Conservation (phyloP, 1,140 invertebrate genomes). For the Spodoptera litura region DNA sequence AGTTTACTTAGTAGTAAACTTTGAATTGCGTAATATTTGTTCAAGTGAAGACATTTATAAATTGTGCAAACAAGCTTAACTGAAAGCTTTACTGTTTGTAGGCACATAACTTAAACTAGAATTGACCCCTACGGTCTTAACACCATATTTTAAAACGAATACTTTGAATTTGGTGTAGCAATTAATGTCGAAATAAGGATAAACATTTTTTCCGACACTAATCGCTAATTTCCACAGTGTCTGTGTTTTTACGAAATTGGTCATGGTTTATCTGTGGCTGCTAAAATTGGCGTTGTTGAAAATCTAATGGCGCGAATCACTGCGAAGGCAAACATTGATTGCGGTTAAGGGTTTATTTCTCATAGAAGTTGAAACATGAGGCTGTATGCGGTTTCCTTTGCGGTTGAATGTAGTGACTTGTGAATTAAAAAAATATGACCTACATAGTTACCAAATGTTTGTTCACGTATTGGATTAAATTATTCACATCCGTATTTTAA, state of each 20-base stretch:
- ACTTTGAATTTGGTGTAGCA: neutral
- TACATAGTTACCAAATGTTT: neutral
- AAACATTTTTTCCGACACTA: constrained; percentile 15
- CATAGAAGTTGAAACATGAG: constrained; percentile 6
- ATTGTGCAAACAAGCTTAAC: neutral
- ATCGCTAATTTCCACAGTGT: constrained; percentile 1
- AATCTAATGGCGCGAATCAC: constrained; percentile 34
- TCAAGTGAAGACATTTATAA: constrained; percentile 19
- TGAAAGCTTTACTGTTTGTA: neutral
- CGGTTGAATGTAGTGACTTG: constrained; percentile 25
- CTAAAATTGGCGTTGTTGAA: constrained; percentile 11
- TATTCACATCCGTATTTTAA: constrained; percentile 20
- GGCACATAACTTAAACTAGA: too few relatives aligned
- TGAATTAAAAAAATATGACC: constrained; percentile 2
- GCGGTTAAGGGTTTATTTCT: constrained; percentile 31
- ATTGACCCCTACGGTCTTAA: too few relatives aligned
- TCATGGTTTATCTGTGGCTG: constrained; percentile 20
- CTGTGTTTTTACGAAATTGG: constrained; percentile 10
- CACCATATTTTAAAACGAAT: neutral
- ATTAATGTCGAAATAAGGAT: constrained; percentile 9
- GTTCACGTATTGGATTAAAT: constrained; percentile 3
- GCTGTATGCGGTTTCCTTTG: constrained; percentile 19
- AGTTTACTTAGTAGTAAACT: constrained; percentile 3
- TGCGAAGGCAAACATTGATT: constrained; percentile 7
- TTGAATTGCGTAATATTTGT: constrained; percentile 34